Percentiles rank a stretch among this genome's conserved stretches.
phyloP scores from a whole-genome alignment of 2,888 invertebrate genomes.

The Tenthredo amoena region DNA sequence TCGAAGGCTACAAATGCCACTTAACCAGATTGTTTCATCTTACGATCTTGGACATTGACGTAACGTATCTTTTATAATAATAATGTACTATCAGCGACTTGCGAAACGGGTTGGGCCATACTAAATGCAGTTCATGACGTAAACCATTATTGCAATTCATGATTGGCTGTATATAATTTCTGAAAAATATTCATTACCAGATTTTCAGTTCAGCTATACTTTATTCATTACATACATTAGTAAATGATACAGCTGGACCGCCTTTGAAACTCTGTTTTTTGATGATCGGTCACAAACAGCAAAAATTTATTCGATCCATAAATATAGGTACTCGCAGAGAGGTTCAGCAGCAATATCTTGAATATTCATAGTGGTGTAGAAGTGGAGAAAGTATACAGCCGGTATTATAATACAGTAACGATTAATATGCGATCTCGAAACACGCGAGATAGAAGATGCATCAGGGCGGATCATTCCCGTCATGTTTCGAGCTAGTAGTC shows the following conservation, averaged over 20 bases:
- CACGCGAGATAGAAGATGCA: neutral
- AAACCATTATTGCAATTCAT: neutral
- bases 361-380: neutral
- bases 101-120: neutral
- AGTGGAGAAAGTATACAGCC: neutral
- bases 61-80: neutral
- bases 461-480: neutral
- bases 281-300: neutral
- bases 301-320: slow-evolving; percentile 20
- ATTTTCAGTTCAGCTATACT: no score
- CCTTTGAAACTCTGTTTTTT: neutral
- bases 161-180: neutral
- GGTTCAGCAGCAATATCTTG: neutral
- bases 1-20: neutral
- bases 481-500: neutral
- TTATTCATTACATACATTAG: neutral
- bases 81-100: neutral
- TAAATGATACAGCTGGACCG: neutral
- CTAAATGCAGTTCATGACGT: neutral
- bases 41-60: neutral
- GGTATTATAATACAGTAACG: neutral
- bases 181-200: neutral
- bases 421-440: slow-evolving; percentile 8
- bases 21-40: neutral
- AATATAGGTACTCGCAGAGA: neutral